Evolutionary conservation across 2,113 vertebrate genomes (phyloP).

Genomic region (Notarius lentiginosus): DNA sequence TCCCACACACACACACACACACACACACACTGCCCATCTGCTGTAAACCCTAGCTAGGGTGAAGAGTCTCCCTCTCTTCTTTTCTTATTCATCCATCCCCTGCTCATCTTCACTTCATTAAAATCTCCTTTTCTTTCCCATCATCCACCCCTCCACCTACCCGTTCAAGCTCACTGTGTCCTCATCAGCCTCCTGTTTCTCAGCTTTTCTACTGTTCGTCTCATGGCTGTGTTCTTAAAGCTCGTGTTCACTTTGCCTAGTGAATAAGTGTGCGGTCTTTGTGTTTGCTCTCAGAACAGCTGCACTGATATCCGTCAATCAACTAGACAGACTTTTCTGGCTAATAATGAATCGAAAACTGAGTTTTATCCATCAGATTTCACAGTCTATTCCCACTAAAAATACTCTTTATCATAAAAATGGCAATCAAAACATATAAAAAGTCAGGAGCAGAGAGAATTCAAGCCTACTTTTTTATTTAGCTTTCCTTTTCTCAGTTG

Average conservation of each 20-base stretch:
- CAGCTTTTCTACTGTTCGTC: slow-evolving; percentile 11
- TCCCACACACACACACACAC: slow-evolving; percentile 70
- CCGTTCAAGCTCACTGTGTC: slow-evolving; percentile 41
- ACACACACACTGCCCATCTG: slow-evolving; percentile 71
- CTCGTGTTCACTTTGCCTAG: neutral
- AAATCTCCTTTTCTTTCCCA: slow-evolving; percentile 42
- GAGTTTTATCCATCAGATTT: neutral
- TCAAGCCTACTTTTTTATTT: slow-evolving; percentile 21
- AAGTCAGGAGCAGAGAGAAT: neutral
- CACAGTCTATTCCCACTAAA: neutral
- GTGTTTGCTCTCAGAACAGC: neutral
- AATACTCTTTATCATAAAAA: neutral
- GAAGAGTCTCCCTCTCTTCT: slow-evolving; percentile 59
- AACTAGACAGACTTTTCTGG: slow-evolving; percentile 4
- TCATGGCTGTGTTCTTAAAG: neutral
- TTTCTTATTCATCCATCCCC: slow-evolving; percentile 45
- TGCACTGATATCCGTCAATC: neutral
- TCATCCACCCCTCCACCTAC: slow-evolving; percentile 55
- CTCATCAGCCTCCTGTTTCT: slow-evolving; percentile 16
- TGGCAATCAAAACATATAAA: neutral
- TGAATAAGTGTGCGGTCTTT: slow-evolving; percentile 1
- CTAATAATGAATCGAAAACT: neutral
- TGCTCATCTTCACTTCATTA: slow-evolving; percentile 49
- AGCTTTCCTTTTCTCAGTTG: slow-evolving; percentile 20
- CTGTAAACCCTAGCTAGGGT: slow-evolving; percentile 51